These are phyloP conservation scores for Callocephalon fimbriatum DNA, from an alignment of 2,113 vertebrate genomes.

Conservation along the genomic window DNA sequence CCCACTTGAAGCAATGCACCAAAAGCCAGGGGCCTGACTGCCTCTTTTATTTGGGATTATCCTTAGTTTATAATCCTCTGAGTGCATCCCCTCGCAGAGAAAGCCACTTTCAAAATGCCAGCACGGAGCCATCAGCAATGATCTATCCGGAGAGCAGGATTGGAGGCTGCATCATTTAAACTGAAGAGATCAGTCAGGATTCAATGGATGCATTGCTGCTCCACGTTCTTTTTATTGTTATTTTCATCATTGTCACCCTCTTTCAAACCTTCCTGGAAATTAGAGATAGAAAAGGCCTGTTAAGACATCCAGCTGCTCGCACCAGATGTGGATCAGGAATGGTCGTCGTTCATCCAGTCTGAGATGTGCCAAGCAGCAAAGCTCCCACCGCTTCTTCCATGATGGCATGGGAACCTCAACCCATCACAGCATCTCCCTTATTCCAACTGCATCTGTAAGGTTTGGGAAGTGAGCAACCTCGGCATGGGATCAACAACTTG, in stretches of 20 bases:
- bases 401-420: neutral
- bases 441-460: neutral
- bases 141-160: neutral
- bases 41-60: conserved; percentile 7
- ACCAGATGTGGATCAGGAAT: neutral
- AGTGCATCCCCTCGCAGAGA: neutral
- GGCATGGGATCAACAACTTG: accelerated
- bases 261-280: neutral
- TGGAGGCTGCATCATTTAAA: neutral
- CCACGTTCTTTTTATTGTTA: neutral
- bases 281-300: neutral
- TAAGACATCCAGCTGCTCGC: neutral
- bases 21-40: neutral
- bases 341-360: neutral
- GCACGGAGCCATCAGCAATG: neutral
- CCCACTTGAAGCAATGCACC: neutral
- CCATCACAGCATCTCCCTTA: neutral
- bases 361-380: neutral
- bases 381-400: neutral
- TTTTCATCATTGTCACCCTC: neutral
- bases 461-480: neutral
- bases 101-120: neutral
- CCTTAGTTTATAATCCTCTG: conserved; percentile 7
- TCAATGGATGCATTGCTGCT: neutral
- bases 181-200: neutral